Percentiles rank a stretch among this genome's conserved stretches.
Evolutionary conservation across 2,797 vertebrate genomes (phyloP).

Genomic region (Miichthys miiuy): DNA sequence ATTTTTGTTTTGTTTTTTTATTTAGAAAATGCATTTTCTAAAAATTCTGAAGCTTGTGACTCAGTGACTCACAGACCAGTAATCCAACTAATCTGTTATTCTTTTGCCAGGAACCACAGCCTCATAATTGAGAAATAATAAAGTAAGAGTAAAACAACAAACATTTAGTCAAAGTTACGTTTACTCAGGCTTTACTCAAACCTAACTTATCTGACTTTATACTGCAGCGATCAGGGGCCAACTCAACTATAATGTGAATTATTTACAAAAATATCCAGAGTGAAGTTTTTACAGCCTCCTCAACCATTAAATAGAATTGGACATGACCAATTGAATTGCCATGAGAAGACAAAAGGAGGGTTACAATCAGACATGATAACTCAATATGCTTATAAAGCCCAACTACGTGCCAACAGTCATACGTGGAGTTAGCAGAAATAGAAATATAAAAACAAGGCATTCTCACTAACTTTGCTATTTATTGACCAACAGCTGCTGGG

Average conservation of each 20-base stretch:
- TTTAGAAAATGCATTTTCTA: neutral
- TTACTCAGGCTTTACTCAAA: neutral
- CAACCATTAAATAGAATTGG: neutral
- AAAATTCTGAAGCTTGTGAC: neutral
- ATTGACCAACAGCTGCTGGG: neutral
- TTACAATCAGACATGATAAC: neutral
- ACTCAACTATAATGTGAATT: neutral
- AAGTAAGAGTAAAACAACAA: neutral
- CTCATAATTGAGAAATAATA: neutral
- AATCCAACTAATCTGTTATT: too few relatives aligned
- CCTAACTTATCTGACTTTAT: neutral
- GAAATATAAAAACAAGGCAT: neutral
- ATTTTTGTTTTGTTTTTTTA: too few relatives aligned
- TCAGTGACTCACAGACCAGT: too few relatives aligned
- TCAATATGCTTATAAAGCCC: neutral
- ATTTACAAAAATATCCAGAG: neutral
- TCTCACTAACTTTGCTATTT: neutral
- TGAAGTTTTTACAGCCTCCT: neutral
- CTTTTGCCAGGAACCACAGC: too few relatives aligned
- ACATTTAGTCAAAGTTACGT: neutral
- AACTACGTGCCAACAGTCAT: too few relatives aligned
- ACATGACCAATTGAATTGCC: neutral
- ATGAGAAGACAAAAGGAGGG: neutral
- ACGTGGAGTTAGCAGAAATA: neutral
- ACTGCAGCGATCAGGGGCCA: neutral